Conservation (phyloP, 2,113 vertebrate genomes). For the Pedionomus torquatus region DNA sequence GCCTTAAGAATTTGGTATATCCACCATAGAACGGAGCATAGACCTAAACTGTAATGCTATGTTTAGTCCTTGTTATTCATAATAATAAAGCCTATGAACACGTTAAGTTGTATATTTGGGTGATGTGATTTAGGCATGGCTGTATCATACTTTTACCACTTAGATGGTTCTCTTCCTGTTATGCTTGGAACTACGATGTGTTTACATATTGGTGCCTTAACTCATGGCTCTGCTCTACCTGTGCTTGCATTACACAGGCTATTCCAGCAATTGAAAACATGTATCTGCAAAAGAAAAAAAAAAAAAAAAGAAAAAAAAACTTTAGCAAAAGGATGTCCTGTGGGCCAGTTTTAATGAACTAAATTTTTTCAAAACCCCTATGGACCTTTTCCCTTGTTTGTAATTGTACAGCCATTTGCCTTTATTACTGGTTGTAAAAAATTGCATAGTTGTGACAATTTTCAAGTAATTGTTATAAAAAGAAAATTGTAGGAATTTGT, state of each 20-base stretch:
- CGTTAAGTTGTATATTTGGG: neutral
- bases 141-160: neutral
- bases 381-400: neutral
- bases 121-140: neutral
- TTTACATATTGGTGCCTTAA: neutral
- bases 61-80: neutral
- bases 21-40: neutral
- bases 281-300: neutral
- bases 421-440: neutral
- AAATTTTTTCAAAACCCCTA: fast-evolving
- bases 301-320: neutral
- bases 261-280: neutral
- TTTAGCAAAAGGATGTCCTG: neutral
- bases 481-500: neutral
- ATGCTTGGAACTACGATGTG: neutral
- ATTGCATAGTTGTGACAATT: neutral
- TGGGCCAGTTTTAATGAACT: neutral
- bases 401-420: neutral
- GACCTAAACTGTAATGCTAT: neutral
- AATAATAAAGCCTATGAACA: neutral
- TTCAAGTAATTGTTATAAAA: neutral
- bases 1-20: neutral
- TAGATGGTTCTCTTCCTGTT: neutral
- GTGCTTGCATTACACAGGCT: neutral
- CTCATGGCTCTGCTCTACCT: neutral